Base-by-base conservation (phyloP, 2,888 invertebrate species). In the Aradus depressus region DNA sequence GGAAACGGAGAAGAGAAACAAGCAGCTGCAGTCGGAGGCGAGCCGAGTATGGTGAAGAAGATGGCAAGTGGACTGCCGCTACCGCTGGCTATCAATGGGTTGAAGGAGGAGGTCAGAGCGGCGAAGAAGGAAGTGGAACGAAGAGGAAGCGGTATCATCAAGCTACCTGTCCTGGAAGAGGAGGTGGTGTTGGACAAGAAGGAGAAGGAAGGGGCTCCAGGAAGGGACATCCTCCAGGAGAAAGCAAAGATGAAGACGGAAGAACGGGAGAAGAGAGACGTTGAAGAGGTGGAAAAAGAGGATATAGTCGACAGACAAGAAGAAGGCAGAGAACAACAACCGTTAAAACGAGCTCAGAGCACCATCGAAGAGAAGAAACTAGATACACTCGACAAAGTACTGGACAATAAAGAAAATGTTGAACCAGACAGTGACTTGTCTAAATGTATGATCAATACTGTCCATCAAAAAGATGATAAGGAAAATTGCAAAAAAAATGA, bases 221-320 rank as follows among this genome's bases (percentile, higher is more conserved):
- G n/a, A n/a, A 38, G 60, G 43, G 61, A 62, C 18, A 60, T 60
- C 19, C 44, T 60, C 2, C 53, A 44, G 39, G 51, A 56, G 8
- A 50, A 50, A 25, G 35, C 39, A 6, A 50, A 42, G 4, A 31
- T 45, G 5, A 41, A 45, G 2, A 31, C 38, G 22, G 54, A 56
- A 34, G 45, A 58, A 38, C 55, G 60, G 44, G 61, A 58, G 37
- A 62, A 60, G 52, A 52, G 57, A 23, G 58, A 60, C 50, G 25
- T 60, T 8, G 54, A 56, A 19, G 50, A 37, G n/a, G 51, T 50
- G 1, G 50, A 44, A 19, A 53, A 26, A 16, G 31, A 42, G 25
- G 38, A 49, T 6, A 8, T 14, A 21, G 21, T 31, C 19, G 35
- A 21, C 14, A 42, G 45, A 12, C 12, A 19, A 35, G 12, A 21